Conservation (phyloP, 2,113 vertebrate genomes). For the Urocolius indicus region DNA sequence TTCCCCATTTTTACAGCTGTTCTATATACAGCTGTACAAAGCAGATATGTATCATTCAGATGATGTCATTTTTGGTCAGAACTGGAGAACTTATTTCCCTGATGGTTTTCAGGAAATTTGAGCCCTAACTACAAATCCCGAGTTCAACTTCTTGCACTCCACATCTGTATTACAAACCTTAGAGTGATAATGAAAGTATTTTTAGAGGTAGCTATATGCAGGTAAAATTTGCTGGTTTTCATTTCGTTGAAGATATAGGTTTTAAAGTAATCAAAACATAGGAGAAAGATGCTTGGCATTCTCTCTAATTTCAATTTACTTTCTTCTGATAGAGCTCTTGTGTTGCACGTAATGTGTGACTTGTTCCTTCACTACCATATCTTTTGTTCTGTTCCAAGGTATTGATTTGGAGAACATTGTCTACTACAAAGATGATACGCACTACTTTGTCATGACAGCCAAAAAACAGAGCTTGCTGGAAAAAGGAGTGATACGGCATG, state of each 20-base stretch:
- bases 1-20: neutral
- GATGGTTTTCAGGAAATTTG: neutral
- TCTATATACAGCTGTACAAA: neutral
- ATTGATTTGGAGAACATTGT: slow-evolving; percentile 99
- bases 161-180: neutral
- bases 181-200: neutral
- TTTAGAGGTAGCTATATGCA: neutral
- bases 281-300: neutral
- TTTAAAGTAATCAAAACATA: neutral
- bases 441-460: slow-evolving; percentile 99
- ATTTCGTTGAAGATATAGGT: neutral
- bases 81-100: neutral
- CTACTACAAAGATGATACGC: slow-evolving; percentile 99
- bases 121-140: neutral
- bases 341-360: neutral
- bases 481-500: slow-evolving; percentile 96
- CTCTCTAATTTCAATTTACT: neutral
- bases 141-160: neutral
- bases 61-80: neutral
- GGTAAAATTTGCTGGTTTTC: neutral
- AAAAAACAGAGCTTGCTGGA: slow-evolving; percentile 98
- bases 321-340: neutral
- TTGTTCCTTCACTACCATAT: neutral
- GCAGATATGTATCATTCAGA: neutral
- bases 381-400: slow-evolving; percentile 78